These are phyloP conservation scores for Coronaproctus castanopsis DNA, from an alignment of 2,888 invertebrate species.

Conservation along the genomic window DNA sequence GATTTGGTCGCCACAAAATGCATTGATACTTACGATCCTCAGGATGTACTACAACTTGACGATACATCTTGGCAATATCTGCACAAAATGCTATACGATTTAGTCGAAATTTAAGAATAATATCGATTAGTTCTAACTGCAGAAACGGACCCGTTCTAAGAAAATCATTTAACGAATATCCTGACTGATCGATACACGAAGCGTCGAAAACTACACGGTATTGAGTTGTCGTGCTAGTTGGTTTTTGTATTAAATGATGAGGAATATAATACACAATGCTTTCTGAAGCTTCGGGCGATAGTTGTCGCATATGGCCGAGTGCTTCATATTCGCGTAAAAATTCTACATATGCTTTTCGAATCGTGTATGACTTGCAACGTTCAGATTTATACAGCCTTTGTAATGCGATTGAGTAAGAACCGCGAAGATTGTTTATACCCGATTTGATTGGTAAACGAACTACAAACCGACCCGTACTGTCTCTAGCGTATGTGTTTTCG, in stretches of 20 bases:
- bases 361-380: background rate
- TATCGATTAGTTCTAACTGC: slow-evolving; percentile 22
- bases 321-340: slow-evolving; percentile 8
- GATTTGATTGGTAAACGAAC: background rate
- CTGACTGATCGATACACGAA: slow-evolving; percentile 16
- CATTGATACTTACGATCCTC: slow-evolving; percentile 22
- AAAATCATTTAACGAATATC: slow-evolving; percentile 23
- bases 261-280: slow-evolving; percentile 16
- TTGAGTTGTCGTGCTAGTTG: slow-evolving; percentile 17
- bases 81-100: slow-evolving; percentile 22
- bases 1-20: slow-evolving; percentile 23
- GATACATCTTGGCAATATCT: slow-evolving; percentile 26
- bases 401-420: background rate
- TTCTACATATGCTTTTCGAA: background rate
- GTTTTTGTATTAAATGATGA: slow-evolving; percentile 18
- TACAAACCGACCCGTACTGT: slow-evolving; percentile 5
- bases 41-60: slow-evolving; percentile 21
- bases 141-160: slow-evolving; percentile 23
- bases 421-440: background rate
- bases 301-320: slow-evolving; percentile 5
- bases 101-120: slow-evolving; percentile 22
- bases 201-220: slow-evolving; percentile 21
- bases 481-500: background rate
- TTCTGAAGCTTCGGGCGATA: background rate
- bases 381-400: background rate